A percentile compares a stretch with the other conserved stretches of the same genome.
phyloP scores from a whole-genome alignment of 2,888 invertebrate species.

The Biston betularia region DNA sequence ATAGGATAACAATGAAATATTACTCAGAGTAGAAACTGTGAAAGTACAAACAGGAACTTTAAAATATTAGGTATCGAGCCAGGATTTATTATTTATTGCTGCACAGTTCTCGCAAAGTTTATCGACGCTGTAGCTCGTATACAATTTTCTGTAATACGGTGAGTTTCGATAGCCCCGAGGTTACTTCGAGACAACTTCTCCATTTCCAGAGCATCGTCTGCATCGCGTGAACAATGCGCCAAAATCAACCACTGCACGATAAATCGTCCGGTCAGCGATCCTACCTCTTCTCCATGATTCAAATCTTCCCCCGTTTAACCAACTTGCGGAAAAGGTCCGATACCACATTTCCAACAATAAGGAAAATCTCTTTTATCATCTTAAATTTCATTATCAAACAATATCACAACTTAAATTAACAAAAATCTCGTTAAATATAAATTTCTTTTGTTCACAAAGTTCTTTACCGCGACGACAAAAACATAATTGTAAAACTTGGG shows the following conservation, averaged over 20 bases:
- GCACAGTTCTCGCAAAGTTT: constrained; percentile 67
- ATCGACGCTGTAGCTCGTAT: constrained; percentile 55
- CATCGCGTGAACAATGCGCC: constrained; percentile 52
- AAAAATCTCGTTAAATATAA: constrained; percentile 53
- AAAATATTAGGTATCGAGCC: constrained; percentile 65
- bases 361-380: constrained; percentile 17
- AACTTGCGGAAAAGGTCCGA: constrained; percentile 5
- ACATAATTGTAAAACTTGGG: constrained; percentile 71
- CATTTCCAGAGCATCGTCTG: constrained; percentile 61
- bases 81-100: constrained; percentile 69
- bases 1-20: constrained; percentile 30
- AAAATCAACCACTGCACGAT: constrained; percentile 61
- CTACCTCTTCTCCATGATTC: constrained; percentile 44
- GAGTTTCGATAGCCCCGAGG: constrained; percentile 59
- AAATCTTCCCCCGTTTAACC: constrained; percentile 22
- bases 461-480: constrained; percentile 62
- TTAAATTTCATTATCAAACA: constrained; percentile 40
- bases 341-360: constrained; percentile 8
- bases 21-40: constrained; percentile 17
- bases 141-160: constrained; percentile 71
- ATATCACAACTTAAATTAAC: constrained; percentile 45
- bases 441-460: constrained; percentile 56
- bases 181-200: constrained; percentile 67
- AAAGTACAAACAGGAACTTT: constrained; percentile 59
- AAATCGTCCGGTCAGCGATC: constrained; percentile 60